These are phyloP conservation scores for Sphaeridia pumilis DNA, from an alignment of 2,888 invertebrate species.

Conservation along the genomic window DNA sequence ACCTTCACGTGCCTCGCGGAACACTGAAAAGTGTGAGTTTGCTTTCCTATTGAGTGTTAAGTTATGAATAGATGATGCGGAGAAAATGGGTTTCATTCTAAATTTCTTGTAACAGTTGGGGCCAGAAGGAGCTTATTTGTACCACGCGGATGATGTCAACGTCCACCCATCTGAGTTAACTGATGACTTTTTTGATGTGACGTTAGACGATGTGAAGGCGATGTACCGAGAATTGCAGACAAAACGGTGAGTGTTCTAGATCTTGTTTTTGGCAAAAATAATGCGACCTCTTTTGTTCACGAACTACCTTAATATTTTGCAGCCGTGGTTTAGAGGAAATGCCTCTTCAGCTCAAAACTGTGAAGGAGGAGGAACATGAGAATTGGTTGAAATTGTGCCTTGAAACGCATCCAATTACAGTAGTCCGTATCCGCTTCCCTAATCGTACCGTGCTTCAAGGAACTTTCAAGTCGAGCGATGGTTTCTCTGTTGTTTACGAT, in stretches of 20 bases:
- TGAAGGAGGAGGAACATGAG: conserved; percentile 48
- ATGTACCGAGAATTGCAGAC: conserved; percentile 62
- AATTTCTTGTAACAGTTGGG: conserved; percentile 47
- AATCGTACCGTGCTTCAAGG: conserved; percentile 72
- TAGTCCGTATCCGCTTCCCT: conserved; percentile 77
- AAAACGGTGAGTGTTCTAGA: conserved; percentile 37
- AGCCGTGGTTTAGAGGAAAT: conserved; percentile 55
- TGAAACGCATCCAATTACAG: conserved; percentile 41
- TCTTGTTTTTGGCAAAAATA: not conserved
- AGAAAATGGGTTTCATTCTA: not conserved
- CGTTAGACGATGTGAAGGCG: conserved; percentile 64
- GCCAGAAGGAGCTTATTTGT: conserved; percentile 61
- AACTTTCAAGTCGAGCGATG: conserved; percentile 52
- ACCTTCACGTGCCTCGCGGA: not conserved
- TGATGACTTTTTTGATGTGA: conserved; percentile 80
- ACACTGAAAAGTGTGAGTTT: not conserved
- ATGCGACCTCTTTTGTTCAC: not conserved
- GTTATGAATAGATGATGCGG: no score
- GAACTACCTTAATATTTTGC: conserved; percentile 8
- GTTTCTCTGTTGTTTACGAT: conserved; percentile 54
- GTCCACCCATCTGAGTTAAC: conserved; percentile 39
- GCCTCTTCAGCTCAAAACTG: conserved; percentile 56
- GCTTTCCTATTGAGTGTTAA: no score
- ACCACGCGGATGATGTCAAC: conserved; percentile 48
- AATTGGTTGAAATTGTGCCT: conserved; percentile 5